phyloP scores from a whole-genome alignment of 2,113 vertebrate genomes.

The Polypterus bichir region DNA sequence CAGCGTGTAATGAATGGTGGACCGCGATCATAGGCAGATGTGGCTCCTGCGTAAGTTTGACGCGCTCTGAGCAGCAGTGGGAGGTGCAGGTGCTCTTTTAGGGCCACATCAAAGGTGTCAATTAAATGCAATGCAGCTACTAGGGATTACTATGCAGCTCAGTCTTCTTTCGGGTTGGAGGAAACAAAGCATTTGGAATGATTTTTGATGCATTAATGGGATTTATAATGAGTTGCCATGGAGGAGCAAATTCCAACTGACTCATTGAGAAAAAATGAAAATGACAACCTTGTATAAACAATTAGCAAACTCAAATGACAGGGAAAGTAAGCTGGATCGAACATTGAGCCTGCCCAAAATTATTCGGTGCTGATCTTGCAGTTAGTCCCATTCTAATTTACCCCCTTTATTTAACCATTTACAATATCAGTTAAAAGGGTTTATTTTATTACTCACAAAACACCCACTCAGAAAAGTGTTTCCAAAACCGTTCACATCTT shows the following conservation, averaged over 20 bases:
- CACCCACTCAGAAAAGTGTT: too few relatives aligned
- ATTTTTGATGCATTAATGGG: conserved; percentile 39
- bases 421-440: too few relatives aligned
- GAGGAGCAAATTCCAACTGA: conserved; percentile 48
- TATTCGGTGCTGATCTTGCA: too few relatives aligned
- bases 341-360: too few relatives aligned
- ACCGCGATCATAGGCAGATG: conserved; percentile 59
- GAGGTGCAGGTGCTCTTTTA: conserved; percentile 62
- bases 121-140: conserved; percentile 46
- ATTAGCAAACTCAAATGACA: too few relatives aligned
- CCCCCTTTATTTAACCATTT: too few relatives aligned
- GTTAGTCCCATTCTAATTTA: too few relatives aligned
- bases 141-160: conserved; percentile 37
- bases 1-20: conserved; percentile 44
- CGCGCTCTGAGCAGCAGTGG: conserved; percentile 59
- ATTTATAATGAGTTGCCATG: conserved; percentile 53
- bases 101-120: conserved; percentile 67
- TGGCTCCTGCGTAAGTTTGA: conserved; percentile 62
- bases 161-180: conserved; percentile 35
- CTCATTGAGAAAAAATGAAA: conserved; percentile 26
- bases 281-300: too few relatives aligned
- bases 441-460: too few relatives aligned
- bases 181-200: conserved; percentile 38
- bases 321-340: too few relatives aligned
- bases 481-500: too few relatives aligned